Conservation (phyloP, 2,888 invertebrate genomes). For the Heliothis peltigera region DNA sequence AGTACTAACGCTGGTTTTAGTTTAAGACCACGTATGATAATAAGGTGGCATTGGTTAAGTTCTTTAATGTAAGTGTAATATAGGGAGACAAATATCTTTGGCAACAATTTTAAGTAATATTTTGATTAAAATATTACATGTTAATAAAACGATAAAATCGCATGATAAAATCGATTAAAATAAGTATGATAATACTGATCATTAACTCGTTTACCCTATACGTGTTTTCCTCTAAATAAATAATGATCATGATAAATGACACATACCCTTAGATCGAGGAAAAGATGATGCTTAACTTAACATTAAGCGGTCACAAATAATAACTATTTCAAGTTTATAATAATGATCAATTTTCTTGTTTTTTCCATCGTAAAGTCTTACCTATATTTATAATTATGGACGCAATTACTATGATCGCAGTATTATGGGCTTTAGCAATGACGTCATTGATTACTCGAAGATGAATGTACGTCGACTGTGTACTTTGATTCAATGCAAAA, state of each 20-base stretch:
- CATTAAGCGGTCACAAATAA: conserved; percentile 35
- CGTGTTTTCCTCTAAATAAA: not conserved
- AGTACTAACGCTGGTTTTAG: no score
- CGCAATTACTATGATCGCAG: conserved; percentile 33
- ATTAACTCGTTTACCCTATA: not conserved
- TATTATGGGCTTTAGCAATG: conserved; percentile 46
- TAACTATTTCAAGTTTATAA: conserved; percentile 24
- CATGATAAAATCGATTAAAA: not conserved
- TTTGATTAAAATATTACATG: no score
- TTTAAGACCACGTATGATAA: no score
- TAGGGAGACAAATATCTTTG: no score
- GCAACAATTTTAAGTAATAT: no score
- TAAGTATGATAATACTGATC: not conserved
- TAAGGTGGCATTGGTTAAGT: no score
- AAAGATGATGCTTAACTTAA: conserved; percentile 9
- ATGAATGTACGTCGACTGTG: conserved; percentile 11
- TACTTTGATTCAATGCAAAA: conserved; percentile 40
- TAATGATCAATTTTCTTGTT: conserved; percentile 44
- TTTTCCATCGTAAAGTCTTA: conserved; percentile 28
- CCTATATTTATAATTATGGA: conserved; percentile 35
- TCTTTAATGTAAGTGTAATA: no score
- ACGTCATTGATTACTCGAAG: conserved; percentile 49
- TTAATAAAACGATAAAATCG: no score
- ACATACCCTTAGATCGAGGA: conserved; percentile 2
- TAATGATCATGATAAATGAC: not conserved